Conservation (phyloP, 1,140 invertebrate species). For the Pseudomyrmex cubaensis region DNA sequence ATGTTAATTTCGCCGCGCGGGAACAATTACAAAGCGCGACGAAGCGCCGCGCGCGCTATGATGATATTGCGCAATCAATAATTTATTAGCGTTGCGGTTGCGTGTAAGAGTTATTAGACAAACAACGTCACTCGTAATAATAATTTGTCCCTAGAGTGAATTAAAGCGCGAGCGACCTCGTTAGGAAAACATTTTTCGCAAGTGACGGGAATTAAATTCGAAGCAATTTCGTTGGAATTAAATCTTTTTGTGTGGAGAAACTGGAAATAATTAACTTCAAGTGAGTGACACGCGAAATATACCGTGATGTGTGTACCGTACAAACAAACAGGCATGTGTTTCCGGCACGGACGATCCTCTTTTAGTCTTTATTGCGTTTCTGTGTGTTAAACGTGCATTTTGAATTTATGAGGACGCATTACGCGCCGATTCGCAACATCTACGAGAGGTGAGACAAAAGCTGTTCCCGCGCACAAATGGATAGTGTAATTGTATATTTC, state of each 20-base stretch:
- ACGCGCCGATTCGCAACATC: background rate
- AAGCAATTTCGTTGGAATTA: background rate
- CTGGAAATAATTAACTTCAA: constrained; percentile 20
- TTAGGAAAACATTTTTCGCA: constrained; percentile 1
- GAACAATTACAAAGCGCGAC: constrained; percentile 13
- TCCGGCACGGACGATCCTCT: too few relatives aligned
- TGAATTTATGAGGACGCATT: constrained; percentile 11
- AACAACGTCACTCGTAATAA: constrained; percentile 16
- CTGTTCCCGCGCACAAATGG: constrained; percentile 2
- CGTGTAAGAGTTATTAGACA: constrained; percentile 30
- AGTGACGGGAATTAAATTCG: constrained; percentile 31
- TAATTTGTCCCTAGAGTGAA: background rate
- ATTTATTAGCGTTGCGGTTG: constrained; percentile 46
- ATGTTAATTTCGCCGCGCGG: constrained; percentile 4
- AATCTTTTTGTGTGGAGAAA: constrained; percentile 10
- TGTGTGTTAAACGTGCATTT: background rate
- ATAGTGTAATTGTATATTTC: constrained; percentile 26
- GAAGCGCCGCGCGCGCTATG: background rate
- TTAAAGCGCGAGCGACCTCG: constrained; percentile 19
- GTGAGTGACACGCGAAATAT: background rate
- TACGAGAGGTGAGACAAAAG: background rate
- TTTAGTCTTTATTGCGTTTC: background rate
- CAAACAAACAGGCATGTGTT: background rate
- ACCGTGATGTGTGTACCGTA: background rate
- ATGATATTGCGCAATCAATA: constrained; percentile 50